Evolutionary conservation across 2,113 vertebrate genomes (phyloP).

Genomic region (Podarcis muralis): DNA sequence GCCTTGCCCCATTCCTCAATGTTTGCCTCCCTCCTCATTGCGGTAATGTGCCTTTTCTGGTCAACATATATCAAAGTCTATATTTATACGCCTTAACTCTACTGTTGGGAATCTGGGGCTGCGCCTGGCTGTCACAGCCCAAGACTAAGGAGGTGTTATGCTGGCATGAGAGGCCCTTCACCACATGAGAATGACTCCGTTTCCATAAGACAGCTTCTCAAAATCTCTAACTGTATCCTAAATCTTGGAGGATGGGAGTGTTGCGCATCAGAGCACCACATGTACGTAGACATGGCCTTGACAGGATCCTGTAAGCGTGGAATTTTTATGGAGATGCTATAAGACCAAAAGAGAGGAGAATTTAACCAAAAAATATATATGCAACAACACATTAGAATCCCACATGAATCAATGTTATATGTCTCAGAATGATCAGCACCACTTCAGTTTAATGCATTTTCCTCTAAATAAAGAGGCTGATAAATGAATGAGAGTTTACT

Average conservation of each 20-base stretch:
- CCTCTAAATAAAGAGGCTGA: conserved; percentile 14
- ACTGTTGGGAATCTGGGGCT: background rate
- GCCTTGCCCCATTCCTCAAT: background rate
- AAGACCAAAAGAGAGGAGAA: background rate
- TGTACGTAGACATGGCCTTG: background rate
- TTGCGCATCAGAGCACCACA: background rate
- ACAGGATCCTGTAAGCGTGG: background rate
- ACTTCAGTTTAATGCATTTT: conserved; percentile 11
- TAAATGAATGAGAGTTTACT: conserved; percentile 1
- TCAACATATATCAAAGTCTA: background rate
- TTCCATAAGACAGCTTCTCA: background rate
- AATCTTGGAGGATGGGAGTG: background rate
- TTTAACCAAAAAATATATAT: background rate
- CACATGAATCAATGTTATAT: background rate
- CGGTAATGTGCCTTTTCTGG: background rate
- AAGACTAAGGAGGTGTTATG: conserved; percentile 11
- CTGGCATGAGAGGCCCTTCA: background rate
- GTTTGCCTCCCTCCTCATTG: background rate
- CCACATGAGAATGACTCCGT: background rate
- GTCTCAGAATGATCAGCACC: background rate
- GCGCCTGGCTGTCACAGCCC: background rate
- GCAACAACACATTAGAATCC: background rate
- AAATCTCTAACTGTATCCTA: background rate
- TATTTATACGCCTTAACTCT: background rate
- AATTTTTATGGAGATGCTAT: background rate